phyloP scores from a whole-genome alignment of 2,113 vertebrate genomes.

The Pangasianodon gigas region DNA sequence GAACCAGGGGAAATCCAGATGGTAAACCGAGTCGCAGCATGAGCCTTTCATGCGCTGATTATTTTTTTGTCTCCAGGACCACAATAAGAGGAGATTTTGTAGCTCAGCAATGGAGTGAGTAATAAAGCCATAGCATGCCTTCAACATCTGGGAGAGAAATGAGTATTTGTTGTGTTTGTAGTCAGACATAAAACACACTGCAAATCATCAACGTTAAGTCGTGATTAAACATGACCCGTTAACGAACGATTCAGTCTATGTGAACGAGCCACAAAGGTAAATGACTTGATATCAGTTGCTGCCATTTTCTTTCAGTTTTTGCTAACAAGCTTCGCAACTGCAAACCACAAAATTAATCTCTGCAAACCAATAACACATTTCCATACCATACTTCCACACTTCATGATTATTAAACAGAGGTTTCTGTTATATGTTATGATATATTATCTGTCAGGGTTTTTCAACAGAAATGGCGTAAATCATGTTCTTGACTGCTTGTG shows the following conservation, averaged over 20 bases:
- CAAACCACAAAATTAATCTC: not conserved
- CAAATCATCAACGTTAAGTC: not conserved
- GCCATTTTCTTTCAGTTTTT: not conserved
- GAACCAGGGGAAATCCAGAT: slow-evolving; percentile 40
- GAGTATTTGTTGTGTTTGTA: not conserved
- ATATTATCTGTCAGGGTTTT: not conserved
- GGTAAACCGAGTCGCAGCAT: slow-evolving; percentile 27
- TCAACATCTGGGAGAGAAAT: not conserved
- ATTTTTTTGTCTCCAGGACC: slow-evolving; percentile 26
- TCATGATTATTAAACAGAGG: not conserved
- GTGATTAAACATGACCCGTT: not conserved
- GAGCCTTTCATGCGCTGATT: slow-evolving; percentile 13
- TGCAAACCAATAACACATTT: not conserved
- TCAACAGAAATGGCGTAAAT: not conserved
- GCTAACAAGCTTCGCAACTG: not conserved
- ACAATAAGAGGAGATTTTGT: slow-evolving; percentile 22
- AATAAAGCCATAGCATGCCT: slow-evolving; percentile 1
- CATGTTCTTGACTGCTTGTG: not conserved
- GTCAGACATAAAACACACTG: not conserved
- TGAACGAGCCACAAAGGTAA: not conserved
- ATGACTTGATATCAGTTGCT: not conserved
- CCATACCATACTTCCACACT: not conserved
- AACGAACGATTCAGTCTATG: not conserved
- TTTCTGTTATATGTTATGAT: not conserved
- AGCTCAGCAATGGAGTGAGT: slow-evolving; percentile 12